These are phyloP conservation scores for Branchipolynoe longqiensis DNA, from an alignment of 2,888 invertebrate genomes.

Conservation along the genomic window DNA sequence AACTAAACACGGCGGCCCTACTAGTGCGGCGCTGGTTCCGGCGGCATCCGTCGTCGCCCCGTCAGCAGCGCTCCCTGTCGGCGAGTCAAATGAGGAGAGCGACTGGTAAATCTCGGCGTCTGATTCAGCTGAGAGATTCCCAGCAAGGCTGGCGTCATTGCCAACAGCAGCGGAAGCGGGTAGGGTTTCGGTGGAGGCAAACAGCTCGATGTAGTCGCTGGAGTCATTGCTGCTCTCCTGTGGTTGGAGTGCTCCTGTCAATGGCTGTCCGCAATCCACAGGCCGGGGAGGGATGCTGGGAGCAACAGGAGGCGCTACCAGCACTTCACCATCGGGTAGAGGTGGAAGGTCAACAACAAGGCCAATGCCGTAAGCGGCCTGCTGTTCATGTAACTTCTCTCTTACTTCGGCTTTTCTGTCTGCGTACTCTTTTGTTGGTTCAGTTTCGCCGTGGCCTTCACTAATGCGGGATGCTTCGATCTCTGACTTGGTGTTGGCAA, in stretches of 20 bases:
- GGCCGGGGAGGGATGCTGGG: neutral
- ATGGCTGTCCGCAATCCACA: neutral
- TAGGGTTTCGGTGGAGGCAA: neutral
- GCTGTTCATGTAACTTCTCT: neutral
- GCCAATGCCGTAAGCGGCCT: neutral
- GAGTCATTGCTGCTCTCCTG: slow-evolving; percentile 35
- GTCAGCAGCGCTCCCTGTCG: neutral
- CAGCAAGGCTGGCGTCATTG: neutral
- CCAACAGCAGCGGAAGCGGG: neutral
- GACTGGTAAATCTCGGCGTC: slow-evolving; percentile 13
- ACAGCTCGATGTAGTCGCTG: neutral
- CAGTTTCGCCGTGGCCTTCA: too few species aligned
- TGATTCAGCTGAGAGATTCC: neutral
- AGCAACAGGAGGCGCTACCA: neutral
- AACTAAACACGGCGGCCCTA: too few species aligned
- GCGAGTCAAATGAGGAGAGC: slow-evolving; percentile 9
- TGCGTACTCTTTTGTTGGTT: neutral
- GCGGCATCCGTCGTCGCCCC: neutral
- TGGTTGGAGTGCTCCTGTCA: neutral
- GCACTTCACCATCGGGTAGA: neutral
- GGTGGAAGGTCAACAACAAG: neutral
- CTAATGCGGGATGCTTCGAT: neutral
- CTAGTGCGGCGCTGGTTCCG: too few species aligned
- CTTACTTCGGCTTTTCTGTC: neutral
- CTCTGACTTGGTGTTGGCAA: neutral